Evolutionary conservation across 2,888 invertebrate genomes (phyloP).

Genomic region (Lacanobia wlatinum): DNA sequence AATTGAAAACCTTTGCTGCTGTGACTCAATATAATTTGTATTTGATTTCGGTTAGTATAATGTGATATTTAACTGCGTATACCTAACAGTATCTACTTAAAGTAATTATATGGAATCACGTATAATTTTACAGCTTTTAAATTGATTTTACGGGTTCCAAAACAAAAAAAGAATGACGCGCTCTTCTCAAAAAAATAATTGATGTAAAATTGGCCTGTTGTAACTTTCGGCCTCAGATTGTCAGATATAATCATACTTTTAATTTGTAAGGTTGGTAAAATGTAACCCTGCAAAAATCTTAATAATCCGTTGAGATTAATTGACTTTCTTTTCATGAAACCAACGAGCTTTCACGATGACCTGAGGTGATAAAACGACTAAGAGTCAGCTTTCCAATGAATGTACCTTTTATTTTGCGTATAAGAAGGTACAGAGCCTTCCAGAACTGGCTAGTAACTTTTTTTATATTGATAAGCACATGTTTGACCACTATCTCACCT

Average conservation of each 20-base stretch:
- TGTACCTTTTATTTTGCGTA: constrained; percentile 16
- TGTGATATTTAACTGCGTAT: constrained; percentile 28
- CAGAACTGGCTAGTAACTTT: neutral
- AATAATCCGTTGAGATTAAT: constrained; percentile 16
- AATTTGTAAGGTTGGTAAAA: neutral
- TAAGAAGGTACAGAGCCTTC: neutral
- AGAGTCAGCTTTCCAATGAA: constrained; percentile 26
- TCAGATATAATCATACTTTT: constrained; percentile 6
- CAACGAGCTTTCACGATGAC: constrained; percentile 37
- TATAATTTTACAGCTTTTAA: constrained; percentile 48
- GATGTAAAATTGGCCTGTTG: constrained; percentile 16
- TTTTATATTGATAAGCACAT: too few species aligned
- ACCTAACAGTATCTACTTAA: constrained; percentile 5
- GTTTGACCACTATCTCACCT: too few species aligned
- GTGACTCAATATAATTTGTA: constrained; percentile 47
- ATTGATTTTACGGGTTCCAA: constrained; percentile 34
- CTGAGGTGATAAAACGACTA: constrained; percentile 8
- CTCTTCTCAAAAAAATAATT: constrained; percentile 2
- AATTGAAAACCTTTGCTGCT: constrained; percentile 49
- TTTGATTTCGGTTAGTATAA: constrained; percentile 29
- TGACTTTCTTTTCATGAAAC: constrained; percentile 20
- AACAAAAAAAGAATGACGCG: neutral
- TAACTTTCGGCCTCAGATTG: constrained; percentile 9
- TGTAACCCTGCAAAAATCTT: constrained; percentile 2
- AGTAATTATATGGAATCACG: constrained; percentile 44